Percentiles rank a stretch among this genome's conserved stretches.
phyloP scores from a whole-genome alignment of 2,113 vertebrate species.

The Collichthys lucidus region DNA sequence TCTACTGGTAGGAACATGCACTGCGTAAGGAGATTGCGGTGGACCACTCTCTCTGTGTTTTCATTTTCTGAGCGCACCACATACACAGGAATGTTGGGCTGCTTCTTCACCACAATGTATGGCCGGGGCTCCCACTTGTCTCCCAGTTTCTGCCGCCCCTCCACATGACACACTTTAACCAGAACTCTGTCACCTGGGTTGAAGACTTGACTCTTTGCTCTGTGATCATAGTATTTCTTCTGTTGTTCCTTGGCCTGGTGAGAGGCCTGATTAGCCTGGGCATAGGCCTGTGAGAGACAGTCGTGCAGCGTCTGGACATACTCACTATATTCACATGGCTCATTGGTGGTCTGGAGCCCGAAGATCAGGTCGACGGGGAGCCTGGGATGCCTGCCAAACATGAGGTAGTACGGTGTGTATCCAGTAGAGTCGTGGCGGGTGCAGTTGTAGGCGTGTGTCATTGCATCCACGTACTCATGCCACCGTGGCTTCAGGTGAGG shows the following conservation, averaged over 20 bases:
- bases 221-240: constrained; percentile 1
- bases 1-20: too few species aligned
- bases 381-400: constrained; percentile 23
- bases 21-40: too few species aligned
- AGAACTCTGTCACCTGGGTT: not conserved
- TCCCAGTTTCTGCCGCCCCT: not conserved
- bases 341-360: not conserved
- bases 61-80: not conserved
- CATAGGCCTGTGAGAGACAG: constrained; percentile 3
- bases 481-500: not conserved
- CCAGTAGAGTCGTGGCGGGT: not conserved
- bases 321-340: not conserved
- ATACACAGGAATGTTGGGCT: not conserved
- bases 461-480: constrained; percentile 5
- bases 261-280: not conserved
- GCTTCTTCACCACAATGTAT: constrained; percentile 19
- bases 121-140: not conserved
- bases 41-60: too few species aligned
- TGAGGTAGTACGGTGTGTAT: constrained; percentile 1
- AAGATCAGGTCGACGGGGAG: constrained; percentile 16
- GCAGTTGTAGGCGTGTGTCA: constrained; percentile 33
- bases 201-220: not conserved
- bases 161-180: constrained; percentile 11
- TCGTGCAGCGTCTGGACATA: constrained; percentile 24
- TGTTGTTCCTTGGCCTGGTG: not conserved